phyloP scores from a whole-genome alignment of 2,113 vertebrate species.

The Chitala chitala region DNA sequence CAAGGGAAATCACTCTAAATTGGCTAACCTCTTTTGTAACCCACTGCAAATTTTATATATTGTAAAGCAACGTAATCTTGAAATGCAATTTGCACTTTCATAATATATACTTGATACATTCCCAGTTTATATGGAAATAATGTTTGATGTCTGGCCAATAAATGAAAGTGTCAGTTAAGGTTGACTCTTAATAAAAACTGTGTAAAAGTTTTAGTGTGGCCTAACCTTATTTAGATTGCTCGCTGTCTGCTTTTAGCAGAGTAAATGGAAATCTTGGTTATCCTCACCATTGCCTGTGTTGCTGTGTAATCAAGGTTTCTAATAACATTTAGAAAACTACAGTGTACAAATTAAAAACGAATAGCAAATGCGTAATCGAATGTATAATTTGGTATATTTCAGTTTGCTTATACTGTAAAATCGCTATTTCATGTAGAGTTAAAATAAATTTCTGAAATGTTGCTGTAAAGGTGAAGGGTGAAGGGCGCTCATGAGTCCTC shows the following conservation, averaged over 20 bases:
- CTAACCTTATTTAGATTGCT: too few species aligned
- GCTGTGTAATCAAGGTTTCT: too few species aligned
- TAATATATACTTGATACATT: slow-evolving; percentile 99
- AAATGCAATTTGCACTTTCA: slow-evolving; percentile 99
- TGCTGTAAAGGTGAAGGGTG: too few species aligned
- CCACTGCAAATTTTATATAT: slow-evolving; percentile 86
- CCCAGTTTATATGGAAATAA: slow-evolving; percentile 84
- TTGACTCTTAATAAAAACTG: slow-evolving; percentile 44
- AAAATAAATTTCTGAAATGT: too few species aligned
- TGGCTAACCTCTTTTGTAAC: slow-evolving; percentile 90
- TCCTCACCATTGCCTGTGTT: too few species aligned
- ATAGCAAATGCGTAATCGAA: background rate
- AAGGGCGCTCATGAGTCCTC: background rate
- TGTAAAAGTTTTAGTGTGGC: slow-evolving; percentile 17
- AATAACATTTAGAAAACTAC: too few species aligned
- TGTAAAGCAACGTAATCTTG: slow-evolving; percentile 90
- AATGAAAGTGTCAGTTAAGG: slow-evolving; percentile 56
- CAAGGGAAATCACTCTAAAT: slow-evolving; percentile 55
- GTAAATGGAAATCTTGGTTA: too few species aligned
- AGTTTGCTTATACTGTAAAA: background rate
- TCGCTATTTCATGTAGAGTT: too few species aligned
- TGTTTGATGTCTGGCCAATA: slow-evolving; percentile 93
- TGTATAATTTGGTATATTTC: background rate
- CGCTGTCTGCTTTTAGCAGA: too few species aligned
- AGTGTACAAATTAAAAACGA: too few species aligned